Evolutionary conservation across 2,113 vertebrate genomes (phyloP).

Genomic region (Onychorhynchus coronatus): DNA sequence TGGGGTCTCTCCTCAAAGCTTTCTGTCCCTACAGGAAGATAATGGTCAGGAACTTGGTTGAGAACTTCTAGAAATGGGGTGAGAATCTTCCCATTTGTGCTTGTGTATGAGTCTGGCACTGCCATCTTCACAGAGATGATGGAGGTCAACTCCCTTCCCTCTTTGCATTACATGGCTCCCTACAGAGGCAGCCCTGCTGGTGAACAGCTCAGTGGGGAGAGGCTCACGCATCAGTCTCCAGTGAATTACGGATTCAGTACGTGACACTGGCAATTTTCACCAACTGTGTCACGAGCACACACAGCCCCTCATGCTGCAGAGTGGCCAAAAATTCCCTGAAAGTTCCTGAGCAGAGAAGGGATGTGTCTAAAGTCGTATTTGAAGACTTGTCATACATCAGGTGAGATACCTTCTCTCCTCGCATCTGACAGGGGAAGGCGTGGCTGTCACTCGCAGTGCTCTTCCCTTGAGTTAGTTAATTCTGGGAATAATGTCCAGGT

Average conservation of each 20-base stretch:
- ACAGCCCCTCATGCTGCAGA: background rate
- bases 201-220: background rate
- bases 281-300: rapidly evolving
- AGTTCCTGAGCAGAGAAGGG: background rate
- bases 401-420: background rate
- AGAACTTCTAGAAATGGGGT: background rate
- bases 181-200: background rate
- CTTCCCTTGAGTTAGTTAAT: background rate
- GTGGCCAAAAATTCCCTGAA: background rate
- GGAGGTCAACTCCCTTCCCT: rapidly evolving
- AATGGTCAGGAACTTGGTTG: background rate
- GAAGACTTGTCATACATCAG: background rate
- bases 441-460: background rate
- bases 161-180: background rate
- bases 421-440: background rate
- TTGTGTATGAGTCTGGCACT: background rate
- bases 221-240: rapidly evolving
- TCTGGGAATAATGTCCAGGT: background rate
- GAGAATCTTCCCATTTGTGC: background rate
- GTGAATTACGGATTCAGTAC: background rate
- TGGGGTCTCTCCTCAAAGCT: background rate
- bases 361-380: background rate
- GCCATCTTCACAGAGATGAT: rapidly evolving
- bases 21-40: background rate
- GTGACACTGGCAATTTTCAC: background rate